A percentile compares a stretch with the other conserved stretches of the same genome.
Evolutionary conservation across 2,797 vertebrate species (phyloP).

Genomic region (Arctocebus calabarensis): DNA sequence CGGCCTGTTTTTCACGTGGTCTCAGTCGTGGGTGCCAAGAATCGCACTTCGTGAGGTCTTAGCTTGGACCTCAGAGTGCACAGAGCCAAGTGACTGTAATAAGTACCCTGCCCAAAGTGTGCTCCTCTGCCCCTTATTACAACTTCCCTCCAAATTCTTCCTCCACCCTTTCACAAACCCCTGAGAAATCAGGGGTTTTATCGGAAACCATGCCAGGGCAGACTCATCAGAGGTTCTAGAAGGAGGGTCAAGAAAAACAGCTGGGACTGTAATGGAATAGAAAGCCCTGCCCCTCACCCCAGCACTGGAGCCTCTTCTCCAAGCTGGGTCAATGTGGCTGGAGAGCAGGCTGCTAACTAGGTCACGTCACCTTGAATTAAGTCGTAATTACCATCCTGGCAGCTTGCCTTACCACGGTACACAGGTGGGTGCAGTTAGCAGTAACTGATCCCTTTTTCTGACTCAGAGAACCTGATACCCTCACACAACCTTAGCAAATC

Average conservation of each 20-base stretch:
- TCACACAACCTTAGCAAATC: conserved; percentile 49
- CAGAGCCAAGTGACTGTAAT: neutral
- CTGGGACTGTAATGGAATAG: neutral
- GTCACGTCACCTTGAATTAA: conserved; percentile 27
- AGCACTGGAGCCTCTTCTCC: neutral
- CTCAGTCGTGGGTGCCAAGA: neutral
- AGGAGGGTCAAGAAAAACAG: neutral
- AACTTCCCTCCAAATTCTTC: neutral
- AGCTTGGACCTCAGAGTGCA: neutral
- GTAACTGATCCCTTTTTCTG: conserved; percentile 24
- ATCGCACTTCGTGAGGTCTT: neutral
- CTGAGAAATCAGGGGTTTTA: neutral
- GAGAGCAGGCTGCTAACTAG: neutral
- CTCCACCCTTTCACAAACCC: neutral
- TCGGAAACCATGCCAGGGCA: neutral
- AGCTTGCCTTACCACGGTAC: conserved; percentile 12
- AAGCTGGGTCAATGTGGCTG: neutral
- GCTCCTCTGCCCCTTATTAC: neutral
- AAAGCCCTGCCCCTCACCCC: neutral
- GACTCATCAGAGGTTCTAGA: neutral
- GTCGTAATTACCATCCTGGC: conserved; percentile 43
- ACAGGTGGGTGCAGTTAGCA: conserved; percentile 55
- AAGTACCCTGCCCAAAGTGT: neutral
- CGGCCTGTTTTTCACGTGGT: neutral
- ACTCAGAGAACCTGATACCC: conserved; percentile 63